Percentiles rank a stretch among this genome's conserved stretches.
Evolutionary conservation across 2,888 invertebrate genomes (phyloP).

Genomic region (Amphimallon solstitiale): DNA sequence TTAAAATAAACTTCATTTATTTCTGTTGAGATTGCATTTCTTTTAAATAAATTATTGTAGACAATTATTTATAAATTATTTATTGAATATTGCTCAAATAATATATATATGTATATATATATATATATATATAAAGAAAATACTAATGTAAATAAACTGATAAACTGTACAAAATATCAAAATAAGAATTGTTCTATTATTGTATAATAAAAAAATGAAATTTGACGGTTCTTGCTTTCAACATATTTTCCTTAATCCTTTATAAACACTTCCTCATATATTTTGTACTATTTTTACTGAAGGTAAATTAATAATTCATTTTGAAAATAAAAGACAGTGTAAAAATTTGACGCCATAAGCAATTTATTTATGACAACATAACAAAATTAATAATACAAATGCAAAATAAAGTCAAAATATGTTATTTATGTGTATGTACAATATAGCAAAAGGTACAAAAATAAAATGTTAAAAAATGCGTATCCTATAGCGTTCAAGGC

Average conservation of each 20-base stretch:
- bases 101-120: constrained; percentile 5
- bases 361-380: not conserved
- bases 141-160: constrained; percentile 24
- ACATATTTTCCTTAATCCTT: not conserved
- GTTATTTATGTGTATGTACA: not conserved
- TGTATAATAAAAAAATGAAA: constrained; percentile 23
- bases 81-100: constrained; percentile 31
- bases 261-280: not conserved
- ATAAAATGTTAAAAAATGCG: no score
- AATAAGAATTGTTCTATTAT: constrained; percentile 2
- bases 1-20: constrained; percentile 16
- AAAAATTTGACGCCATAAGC: no score
- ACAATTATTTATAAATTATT: constrained; percentile 35
- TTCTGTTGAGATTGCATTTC: constrained; percentile 18
- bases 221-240: not conserved
- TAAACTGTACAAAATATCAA: constrained; percentile 10
- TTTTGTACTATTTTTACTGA: not conserved
- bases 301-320: no score
- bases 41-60: constrained; percentile 28
- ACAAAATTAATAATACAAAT: no score
- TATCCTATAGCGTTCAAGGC: no score
- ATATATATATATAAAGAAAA: not conserved
- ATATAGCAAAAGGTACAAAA: not conserved
- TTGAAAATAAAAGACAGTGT: not conserved
- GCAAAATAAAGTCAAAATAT: no score